Percentiles rank a stretch among this genome's conserved stretches.
phyloP scores from a whole-genome alignment of 2,113 vertebrate species.

The Octodon degus region DNA sequence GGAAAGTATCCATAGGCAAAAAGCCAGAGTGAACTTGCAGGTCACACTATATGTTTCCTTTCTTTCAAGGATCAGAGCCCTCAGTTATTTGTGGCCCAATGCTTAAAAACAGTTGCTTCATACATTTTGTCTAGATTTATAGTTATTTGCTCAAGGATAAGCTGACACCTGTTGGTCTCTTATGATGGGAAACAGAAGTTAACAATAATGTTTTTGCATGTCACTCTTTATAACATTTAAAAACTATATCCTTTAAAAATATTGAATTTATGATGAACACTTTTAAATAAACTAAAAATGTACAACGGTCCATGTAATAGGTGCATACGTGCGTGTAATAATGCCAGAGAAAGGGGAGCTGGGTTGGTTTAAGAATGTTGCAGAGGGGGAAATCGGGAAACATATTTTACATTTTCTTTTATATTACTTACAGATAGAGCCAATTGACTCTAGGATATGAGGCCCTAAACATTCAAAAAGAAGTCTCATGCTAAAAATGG shows the following conservation, averaged over 20 bases:
- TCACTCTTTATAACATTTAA: constrained; percentile 3
- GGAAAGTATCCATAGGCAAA: background rate
- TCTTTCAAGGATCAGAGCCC: constrained; percentile 11
- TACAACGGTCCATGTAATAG: background rate
- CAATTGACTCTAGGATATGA: background rate
- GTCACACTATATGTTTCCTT: background rate
- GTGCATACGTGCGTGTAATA: background rate
- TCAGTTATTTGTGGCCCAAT: background rate
- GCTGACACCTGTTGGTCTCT: background rate
- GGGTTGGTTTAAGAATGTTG: background rate
- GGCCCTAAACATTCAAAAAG: background rate
- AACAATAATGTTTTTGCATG: constrained; percentile 11
- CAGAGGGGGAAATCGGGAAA: background rate
- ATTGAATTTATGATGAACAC: constrained; percentile 5
- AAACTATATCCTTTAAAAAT: background rate
- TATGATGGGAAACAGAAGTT: background rate
- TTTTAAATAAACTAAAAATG: constrained; percentile 29
- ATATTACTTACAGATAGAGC: background rate
- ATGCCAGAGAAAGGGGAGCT: background rate
- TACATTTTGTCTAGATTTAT: constrained; percentile 48
- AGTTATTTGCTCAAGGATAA: constrained; percentile 49
- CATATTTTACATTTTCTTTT: background rate
- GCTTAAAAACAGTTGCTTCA: constrained; percentile 42
- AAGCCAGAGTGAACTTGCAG: background rate
- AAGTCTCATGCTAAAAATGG: background rate